Conservation (phyloP, 2,113 vertebrate species). For the Scartelaos histophorus region DNA sequence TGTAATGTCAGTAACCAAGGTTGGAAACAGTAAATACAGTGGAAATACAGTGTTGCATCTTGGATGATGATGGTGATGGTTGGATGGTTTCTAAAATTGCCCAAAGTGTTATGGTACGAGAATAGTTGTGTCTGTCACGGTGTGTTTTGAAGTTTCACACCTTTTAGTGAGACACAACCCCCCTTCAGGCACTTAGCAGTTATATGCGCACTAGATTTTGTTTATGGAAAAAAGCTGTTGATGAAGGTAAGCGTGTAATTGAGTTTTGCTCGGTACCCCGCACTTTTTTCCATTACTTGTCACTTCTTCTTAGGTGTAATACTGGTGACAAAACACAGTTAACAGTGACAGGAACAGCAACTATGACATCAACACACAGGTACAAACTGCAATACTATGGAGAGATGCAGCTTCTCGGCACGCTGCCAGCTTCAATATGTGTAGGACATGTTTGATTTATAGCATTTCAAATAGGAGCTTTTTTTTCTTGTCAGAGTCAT, state of each 20-base stretch:
- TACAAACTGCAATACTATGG: neutral
- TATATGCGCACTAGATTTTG: neutral
- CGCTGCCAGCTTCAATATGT: constrained; percentile 20
- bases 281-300: neutral
- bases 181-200: neutral
- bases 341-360: neutral
- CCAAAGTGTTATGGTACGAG: neutral
- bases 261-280: neutral
- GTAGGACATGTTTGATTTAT: constrained; percentile 13
- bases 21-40: too few species aligned
- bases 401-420: neutral
- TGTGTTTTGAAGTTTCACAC: too few species aligned
- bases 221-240: neutral
- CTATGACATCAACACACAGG: neutral
- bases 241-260: neutral
- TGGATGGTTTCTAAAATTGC: neutral
- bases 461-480: neutral
- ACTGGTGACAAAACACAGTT: neutral
- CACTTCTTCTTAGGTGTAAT: neutral
- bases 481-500: neutral
- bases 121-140: neutral
- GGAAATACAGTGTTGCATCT: neutral
- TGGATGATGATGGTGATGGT: too few species aligned
- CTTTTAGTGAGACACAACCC: neutral
- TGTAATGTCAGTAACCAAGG: too few species aligned